phyloP scores from a whole-genome alignment of 1,140 invertebrate species.

The Euschistus heros region DNA sequence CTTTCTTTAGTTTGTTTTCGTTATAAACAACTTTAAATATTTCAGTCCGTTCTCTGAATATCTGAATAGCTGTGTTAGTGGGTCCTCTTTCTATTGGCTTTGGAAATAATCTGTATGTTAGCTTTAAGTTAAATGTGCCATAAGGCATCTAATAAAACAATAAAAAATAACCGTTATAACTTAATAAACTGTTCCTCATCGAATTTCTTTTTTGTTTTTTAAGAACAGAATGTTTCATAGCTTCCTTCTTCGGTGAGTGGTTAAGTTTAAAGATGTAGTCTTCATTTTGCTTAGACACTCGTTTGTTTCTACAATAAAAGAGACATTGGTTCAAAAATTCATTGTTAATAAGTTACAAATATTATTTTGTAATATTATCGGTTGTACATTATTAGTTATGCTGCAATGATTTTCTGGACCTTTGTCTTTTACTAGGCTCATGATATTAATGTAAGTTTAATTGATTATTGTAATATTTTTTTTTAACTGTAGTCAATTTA shows the following conservation, averaged over 20 bases:
- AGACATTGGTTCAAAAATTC: slow-evolving; percentile 25
- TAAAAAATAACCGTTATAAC: background rate
- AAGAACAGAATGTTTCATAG: background rate
- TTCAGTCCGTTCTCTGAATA: slow-evolving; percentile 9
- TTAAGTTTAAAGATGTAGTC: background rate
- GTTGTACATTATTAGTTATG: background rate
- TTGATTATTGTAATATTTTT: too few relatives aligned
- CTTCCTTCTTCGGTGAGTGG: slow-evolving; percentile 4
- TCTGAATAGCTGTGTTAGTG: background rate
- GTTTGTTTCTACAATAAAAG: slow-evolving; percentile 1
- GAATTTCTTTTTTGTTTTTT: slow-evolving; percentile 2
- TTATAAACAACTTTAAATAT: background rate
- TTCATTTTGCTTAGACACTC: slow-evolving; percentile 1
- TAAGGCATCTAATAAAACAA: background rate
- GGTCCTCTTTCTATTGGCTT: slow-evolving; percentile 11
- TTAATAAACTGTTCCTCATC: slow-evolving; percentile 8
- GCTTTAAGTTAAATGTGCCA: background rate
- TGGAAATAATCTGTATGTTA: background rate
- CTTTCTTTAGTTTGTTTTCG: background rate
- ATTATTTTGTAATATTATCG: background rate
- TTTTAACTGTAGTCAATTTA: too few relatives aligned
- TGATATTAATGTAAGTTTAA: too few relatives aligned
- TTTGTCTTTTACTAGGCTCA: slow-evolving; percentile 18
- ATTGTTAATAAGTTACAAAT: background rate
- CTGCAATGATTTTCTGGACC: slow-evolving; percentile 23